Evolutionary conservation across 2,113 vertebrate species (phyloP), one percentile per base, ranked within the genome.

Genomic region (Pachypanchax playfairii): DNA sequence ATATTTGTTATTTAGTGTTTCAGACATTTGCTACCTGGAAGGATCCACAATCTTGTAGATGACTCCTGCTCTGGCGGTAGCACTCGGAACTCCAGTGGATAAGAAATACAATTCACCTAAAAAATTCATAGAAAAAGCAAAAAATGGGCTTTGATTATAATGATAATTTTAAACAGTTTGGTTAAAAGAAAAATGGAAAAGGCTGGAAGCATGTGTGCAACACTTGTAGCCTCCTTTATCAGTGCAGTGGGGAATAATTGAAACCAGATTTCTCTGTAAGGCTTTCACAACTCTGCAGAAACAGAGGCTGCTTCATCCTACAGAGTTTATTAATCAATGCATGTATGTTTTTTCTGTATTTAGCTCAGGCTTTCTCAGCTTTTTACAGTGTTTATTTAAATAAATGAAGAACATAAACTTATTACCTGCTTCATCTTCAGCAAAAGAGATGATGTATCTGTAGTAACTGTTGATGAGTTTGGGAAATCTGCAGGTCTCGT

Each of bases 361-460:
- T n/a, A n/a, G n/a, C n/a, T n/a, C n/a, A n/a, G n/a, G n/a, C n/a
- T n/a, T 17, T 24, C 22, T 25, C n/a, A 11, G 1, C 5, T 13
- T 10, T 4, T 21, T 2, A 7, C 1, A 1, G 9, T 7, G 35
- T 6, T 4, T 35, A 21, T 36, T 14, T 21, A 44, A 44, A 44
- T 20, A 22, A 21, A 20, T 21, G 18, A 9, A 11, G 20, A 60
- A 66, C 25, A 73, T 14, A 53, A 5, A 29, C 24, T 68, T 18
- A 17, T 88, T 92, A 93, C 93, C 92, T 83, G 93, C 92, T 82
- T 94, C 93, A 38, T 94, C 92, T 79, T 94, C 93, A 28, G 88
- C 93, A 68, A 94, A 94, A 7, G 93, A 94, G 82, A 94, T 94
- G 68, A 94, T 92, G 73, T 94, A 93, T 79, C 89, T 92, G 61